Evolutionary conservation across 2,888 invertebrate genomes (phyloP), one percentile per base, ranked within the genome.

Genomic region (Plemyria rubiginata): DNA sequence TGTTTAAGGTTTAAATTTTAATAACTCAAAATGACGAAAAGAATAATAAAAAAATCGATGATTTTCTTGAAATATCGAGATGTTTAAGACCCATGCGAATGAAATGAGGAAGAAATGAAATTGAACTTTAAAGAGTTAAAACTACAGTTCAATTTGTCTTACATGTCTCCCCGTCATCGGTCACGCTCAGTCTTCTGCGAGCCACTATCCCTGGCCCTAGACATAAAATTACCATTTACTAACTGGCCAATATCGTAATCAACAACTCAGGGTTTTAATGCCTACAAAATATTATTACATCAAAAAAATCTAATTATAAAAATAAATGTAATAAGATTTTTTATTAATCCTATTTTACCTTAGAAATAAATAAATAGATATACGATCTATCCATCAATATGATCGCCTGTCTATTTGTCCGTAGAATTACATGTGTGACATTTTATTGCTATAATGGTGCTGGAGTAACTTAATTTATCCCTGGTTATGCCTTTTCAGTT

Each of bases 141-240:
- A 72, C 71, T 75, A 73, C 68, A 72, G 64, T 70, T 64, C 74
- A 65, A 72, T 62, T 68, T 68, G 60, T 76, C 96, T 96, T 96
- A 96, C 96, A 94, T 94, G 94, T 94, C 88, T 95, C 95, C 78
- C 95, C 95, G 77, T 95, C 95, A 86, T 96, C 95, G 70, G 95
- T 94, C 80, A 96, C 94, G 92, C 95, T 95, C 77, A 94, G 85
- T 85, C 94, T 92, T 80, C 94, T 90, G 77, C 94, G 90, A 69
- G 94, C 85, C 87, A 94, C 90, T 80, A 94, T 81, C 72, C 93
- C 84, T 68, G 91, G 90, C 74, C 92, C 93, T 93, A 92, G 63
- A 82, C 70, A 84, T 79, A 73, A 68, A 70, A 81, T 51, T 50
- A 66, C 40, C 45, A 45, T 45, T 45, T 45, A 45, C 45, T n/a